Conservation (phyloP, 2,888 invertebrate species). For the Danaus chrysippus region DNA sequence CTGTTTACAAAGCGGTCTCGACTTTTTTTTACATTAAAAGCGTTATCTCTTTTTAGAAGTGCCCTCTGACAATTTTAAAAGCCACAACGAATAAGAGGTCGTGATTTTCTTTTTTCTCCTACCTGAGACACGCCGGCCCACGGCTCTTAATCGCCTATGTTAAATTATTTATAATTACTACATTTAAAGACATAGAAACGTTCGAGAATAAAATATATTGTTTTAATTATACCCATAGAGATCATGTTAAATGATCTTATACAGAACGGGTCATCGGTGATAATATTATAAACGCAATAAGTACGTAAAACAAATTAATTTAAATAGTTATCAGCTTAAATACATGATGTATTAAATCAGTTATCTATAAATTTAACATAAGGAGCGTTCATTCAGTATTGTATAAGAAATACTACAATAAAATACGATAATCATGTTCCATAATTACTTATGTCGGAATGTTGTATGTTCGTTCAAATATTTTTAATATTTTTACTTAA, state of each 20-base stretch:
- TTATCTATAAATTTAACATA: no score
- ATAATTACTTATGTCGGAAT: no score
- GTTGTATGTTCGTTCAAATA: no score
- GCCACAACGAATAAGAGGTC: slow-evolving; percentile 45
- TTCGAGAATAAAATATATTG: slow-evolving; percentile 26
- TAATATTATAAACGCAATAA: slow-evolving; percentile 20
- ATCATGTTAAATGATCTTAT: slow-evolving; percentile 19
- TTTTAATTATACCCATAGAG: slow-evolving; percentile 26
- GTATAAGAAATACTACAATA: no score
- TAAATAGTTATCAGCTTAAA: slow-evolving; percentile 29
- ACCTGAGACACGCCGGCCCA: slow-evolving; percentile 36
- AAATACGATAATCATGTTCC: no score
- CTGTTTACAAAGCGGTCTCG: slow-evolving; percentile 63
- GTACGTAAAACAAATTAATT: slow-evolving; percentile 25
- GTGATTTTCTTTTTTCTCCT: slow-evolving; percentile 43
- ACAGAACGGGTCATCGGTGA: slow-evolving; percentile 14
- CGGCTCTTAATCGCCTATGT: slow-evolving; percentile 54
- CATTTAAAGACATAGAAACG: slow-evolving; percentile 30
- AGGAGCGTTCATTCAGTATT: no score
- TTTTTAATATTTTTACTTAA: no score
- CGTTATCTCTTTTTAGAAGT: slow-evolving; percentile 67
- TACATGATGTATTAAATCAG: slow-evolving; percentile 27
- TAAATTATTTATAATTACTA: slow-evolving; percentile 60
- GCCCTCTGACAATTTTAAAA: slow-evolving; percentile 65
- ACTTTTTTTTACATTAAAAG: slow-evolving; percentile 60